Conservation (phyloP, 2,113 vertebrate genomes). For the Carassius auratus region DNA sequence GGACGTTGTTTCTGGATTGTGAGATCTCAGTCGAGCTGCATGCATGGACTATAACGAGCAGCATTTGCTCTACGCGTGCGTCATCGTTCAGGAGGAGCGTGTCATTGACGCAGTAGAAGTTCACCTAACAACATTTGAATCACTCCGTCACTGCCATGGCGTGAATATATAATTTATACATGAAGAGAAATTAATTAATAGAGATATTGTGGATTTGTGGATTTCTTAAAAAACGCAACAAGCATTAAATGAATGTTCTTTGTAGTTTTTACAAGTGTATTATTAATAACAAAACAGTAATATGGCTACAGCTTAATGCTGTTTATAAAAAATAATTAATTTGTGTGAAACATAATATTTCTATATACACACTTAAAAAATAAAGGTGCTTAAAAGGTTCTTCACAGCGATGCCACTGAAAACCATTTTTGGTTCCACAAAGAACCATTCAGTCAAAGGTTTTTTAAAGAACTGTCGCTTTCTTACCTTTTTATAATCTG, state of each 20-base stretch:
- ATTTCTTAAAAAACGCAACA: not conserved
- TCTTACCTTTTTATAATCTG: no score
- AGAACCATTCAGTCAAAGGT: no score
- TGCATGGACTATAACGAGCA: not conserved
- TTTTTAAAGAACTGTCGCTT: no score
- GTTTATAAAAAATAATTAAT: no score
- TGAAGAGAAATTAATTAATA: not conserved
- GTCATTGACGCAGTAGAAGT: slow-evolving; percentile 40
- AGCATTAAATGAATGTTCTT: not conserved
- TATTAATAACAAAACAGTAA: not conserved
- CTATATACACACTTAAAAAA: no score
- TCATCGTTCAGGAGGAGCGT: slow-evolving; percentile 43
- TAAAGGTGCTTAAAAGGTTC: no score
- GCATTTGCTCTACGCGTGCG: slow-evolving; percentile 28
- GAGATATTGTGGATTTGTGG: not conserved
- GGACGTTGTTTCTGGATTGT: not conserved
- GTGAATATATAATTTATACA: not conserved
- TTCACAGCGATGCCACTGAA: no score
- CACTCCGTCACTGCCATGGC: not conserved
- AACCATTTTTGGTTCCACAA: no score
- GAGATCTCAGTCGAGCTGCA: slow-evolving; percentile 13
- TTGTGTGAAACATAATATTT: no score
- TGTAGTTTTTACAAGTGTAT: not conserved
- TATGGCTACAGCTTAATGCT: no score
- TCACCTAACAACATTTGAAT: slow-evolving; percentile 11